These are phyloP conservation scores for Desoria tigrina DNA, from an alignment of 2,888 invertebrate species.

Conservation along the genomic window DNA sequence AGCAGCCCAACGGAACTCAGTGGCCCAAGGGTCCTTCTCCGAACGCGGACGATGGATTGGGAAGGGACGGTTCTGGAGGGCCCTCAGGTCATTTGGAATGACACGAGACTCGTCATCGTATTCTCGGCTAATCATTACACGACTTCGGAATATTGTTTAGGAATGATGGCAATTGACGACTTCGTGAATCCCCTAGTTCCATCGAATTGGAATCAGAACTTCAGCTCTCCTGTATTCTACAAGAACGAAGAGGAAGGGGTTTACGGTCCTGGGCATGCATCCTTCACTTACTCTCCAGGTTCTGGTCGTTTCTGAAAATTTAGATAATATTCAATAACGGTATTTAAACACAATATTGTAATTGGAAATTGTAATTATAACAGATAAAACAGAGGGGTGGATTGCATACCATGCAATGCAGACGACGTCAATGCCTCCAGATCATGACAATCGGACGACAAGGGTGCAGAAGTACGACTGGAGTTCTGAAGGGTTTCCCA, in stretches of 20 bases:
- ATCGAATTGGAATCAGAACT: slow-evolving; percentile 21
- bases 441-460: slow-evolving; percentile 32
- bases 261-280: slow-evolving; percentile 33
- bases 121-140: slow-evolving; percentile 34
- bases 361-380: no score
- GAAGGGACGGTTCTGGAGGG: slow-evolving; percentile 44
- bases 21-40: slow-evolving; percentile 37
- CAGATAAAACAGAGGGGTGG: slow-evolving; percentile 22
- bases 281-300: slow-evolving; percentile 32
- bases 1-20: slow-evolving; percentile 34
- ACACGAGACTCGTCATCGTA: slow-evolving; percentile 28
- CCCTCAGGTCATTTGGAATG: slow-evolving; percentile 33
- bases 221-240: slow-evolving; percentile 25
- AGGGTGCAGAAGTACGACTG: slow-evolving; percentile 23
- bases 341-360: neutral
- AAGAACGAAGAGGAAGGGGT: slow-evolving; percentile 31
- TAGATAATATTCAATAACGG: neutral
- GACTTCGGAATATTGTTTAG: slow-evolving; percentile 40
- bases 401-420: slow-evolving; percentile 37
- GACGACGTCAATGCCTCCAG: slow-evolving; percentile 25
- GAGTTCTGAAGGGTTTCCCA: slow-evolving; percentile 26
- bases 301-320: neutral
- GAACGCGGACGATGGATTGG: slow-evolving; percentile 35
- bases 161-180: slow-evolving; percentile 46
- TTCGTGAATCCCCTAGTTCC: slow-evolving; percentile 26